phyloP scores from a whole-genome alignment of 1,140 invertebrate genomes.

The Eurosta solidaginis region DNA sequence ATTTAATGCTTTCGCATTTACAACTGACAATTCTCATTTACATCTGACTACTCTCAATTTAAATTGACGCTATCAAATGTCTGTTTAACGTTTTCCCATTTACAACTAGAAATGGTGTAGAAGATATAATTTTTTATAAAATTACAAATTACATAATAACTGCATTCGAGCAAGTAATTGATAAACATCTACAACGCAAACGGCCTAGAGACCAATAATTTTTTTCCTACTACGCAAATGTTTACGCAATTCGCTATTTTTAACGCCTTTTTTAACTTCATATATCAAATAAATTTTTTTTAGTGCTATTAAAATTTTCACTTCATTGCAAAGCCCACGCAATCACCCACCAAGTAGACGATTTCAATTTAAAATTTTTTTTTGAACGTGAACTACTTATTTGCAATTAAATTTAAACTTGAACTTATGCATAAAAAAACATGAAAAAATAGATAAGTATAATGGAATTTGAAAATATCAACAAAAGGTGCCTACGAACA shows the following conservation, averaged over 20 bases:
- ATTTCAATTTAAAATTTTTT: background rate
- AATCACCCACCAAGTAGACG: background rate
- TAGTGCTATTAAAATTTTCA: slow-evolving; percentile 1
- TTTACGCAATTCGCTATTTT: background rate
- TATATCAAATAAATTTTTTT: background rate
- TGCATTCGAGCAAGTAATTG: no score
- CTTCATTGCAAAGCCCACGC: slow-evolving; percentile 14
- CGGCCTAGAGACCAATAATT: background rate
- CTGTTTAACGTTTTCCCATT: no score
- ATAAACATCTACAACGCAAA: no score
- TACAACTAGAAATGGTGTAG: no score
- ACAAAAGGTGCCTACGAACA: background rate
- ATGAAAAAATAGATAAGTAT: background rate
- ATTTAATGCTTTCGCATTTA: no score
- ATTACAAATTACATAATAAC: no score
- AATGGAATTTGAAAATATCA: background rate
- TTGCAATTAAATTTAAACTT: slow-evolving; percentile 25
- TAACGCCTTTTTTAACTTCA: background rate
- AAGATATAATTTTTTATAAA: no score
- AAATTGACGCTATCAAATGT: no score
- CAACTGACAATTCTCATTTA: no score
- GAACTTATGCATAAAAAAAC: background rate
- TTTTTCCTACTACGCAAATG: no score
- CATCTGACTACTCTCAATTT: no score
- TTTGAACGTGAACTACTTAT: slow-evolving; percentile 9